phyloP scores from a whole-genome alignment of 2,797 vertebrate species.

The Myotis daubentonii region DNA sequence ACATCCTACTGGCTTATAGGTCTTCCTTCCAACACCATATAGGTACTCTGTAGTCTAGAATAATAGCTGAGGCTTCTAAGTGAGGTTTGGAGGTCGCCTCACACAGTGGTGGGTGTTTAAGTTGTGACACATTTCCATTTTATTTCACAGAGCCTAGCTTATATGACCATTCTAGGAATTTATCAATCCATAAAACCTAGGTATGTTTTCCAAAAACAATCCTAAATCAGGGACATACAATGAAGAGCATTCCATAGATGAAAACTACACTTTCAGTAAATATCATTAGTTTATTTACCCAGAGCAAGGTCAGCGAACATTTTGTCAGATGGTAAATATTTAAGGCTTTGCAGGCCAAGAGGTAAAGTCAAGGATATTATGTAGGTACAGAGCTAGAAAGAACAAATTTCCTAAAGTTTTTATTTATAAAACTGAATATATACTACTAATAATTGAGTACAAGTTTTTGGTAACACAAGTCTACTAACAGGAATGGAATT shows the following conservation, averaged over 20 bases:
- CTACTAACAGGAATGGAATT: not conserved
- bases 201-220: not conserved
- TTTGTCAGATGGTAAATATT: not conserved
- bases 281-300: not conserved
- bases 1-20: not conserved
- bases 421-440: conserved; percentile 17
- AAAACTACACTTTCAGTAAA: not conserved
- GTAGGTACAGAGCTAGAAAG: not conserved
- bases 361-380: conserved; percentile 2
- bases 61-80: not conserved
- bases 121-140: not conserved
- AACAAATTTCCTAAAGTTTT: not conserved
- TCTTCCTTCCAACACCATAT: not conserved
- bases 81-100: not conserved
- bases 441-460: not conserved
- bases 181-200: not conserved
- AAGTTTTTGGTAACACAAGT: not conserved
- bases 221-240: not conserved
- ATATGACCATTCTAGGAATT: not conserved
- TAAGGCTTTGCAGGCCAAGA: not conserved
- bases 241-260: not conserved
- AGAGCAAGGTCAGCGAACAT: not conserved
- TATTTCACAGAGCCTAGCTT: not conserved
- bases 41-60: not conserved
- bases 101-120: not conserved